Percentiles rank a stretch among this genome's conserved stretches.
These are phyloP conservation scores for Erebia ligea DNA, from an alignment of 2,888 invertebrate species.

Conservation along the genomic window DNA sequence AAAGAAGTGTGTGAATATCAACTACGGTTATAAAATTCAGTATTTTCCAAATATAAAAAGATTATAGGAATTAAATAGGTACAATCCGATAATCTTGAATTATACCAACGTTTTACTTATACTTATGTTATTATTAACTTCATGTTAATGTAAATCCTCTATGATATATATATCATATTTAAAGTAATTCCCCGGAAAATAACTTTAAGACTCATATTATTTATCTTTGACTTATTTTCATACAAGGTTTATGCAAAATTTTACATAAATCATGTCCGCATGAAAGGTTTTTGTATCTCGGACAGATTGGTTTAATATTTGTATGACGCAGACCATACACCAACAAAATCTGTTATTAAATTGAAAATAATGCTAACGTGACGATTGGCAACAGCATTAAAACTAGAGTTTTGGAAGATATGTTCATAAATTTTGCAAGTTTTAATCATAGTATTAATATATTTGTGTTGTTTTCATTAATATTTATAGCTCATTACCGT, in stretches of 20 bases:
- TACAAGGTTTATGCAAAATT: neutral
- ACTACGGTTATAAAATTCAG: neutral
- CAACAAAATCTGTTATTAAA: too few species aligned
- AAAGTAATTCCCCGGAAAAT: neutral
- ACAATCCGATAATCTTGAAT: neutral
- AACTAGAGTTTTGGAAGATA: too few species aligned
- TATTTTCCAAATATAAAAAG: neutral
- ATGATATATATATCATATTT: neutral
- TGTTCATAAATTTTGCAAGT: too few species aligned
- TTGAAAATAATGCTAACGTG: too few species aligned
- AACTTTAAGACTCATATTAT: too few species aligned
- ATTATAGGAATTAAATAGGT: neutral
- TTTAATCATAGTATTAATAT: neutral
- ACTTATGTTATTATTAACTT: neutral
- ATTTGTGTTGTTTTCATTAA: conserved; percentile 2
- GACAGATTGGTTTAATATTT: neutral
- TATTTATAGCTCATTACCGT: conserved; percentile 20
- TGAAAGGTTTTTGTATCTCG: neutral
- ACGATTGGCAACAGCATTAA: too few species aligned
- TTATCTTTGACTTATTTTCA: neutral
- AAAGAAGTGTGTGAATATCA: too few species aligned
- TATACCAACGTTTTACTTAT: neutral
- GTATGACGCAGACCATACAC: neutral
- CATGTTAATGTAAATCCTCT: neutral
- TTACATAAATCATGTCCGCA: neutral